These are phyloP conservation scores for Pipistrellus pipistrellus DNA, from an alignment of 2,797 vertebrate species.

Conservation along the genomic window DNA sequence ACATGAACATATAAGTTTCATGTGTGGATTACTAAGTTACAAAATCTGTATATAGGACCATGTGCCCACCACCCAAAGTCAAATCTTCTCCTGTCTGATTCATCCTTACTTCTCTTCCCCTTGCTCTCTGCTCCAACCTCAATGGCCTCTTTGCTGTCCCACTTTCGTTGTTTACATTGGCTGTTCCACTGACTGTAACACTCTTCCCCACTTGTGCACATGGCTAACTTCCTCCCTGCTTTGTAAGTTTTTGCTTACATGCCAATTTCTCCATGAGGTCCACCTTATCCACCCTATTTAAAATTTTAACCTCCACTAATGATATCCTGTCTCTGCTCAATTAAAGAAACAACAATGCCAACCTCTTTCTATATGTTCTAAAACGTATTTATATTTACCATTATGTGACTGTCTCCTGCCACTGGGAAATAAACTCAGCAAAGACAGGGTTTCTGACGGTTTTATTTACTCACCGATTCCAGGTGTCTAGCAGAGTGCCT, in stretches of 20 bases:
- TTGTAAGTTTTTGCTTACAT: neutral
- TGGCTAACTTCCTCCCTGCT: neutral
- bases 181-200: neutral
- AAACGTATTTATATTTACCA: neutral
- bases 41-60: too few relatives aligned
- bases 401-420: neutral
- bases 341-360: neutral
- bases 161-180: neutral
- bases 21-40: too few relatives aligned
- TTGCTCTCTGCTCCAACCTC: neutral
- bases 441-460: neutral
- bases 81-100: neutral
- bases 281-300: neutral
- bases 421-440: neutral
- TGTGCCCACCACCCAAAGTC: too few relatives aligned
- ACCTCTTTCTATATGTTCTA: neutral
- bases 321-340: neutral
- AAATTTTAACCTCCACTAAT: neutral
- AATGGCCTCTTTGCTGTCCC: neutral
- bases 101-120: neutral
- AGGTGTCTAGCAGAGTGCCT: neutral
- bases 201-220: neutral
- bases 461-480: neutral
- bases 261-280: neutral
- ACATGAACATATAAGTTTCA: too few relatives aligned